Evolutionary conservation across 2,113 vertebrate species (phyloP).

Genomic region (Anguilla japonica): DNA sequence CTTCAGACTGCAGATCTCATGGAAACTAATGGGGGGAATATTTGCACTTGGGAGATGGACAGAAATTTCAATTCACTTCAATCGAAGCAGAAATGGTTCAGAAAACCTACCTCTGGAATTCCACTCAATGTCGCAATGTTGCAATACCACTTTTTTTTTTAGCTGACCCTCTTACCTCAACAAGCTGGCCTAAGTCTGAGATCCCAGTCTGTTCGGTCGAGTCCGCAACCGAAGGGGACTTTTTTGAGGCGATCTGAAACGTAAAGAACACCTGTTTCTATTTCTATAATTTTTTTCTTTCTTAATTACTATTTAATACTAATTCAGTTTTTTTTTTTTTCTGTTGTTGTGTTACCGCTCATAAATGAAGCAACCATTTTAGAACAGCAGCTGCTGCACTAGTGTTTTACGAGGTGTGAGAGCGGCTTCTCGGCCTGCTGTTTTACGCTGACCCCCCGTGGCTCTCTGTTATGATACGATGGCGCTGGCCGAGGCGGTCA

Average conservation of each 20-base stretch:
- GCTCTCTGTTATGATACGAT: constrained; percentile 36
- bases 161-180: constrained; percentile 68
- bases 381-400: not conserved
- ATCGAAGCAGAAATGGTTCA: too few species aligned
- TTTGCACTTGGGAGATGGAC: too few species aligned
- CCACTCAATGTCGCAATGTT: not conserved
- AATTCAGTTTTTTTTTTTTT: too few species aligned
- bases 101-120: not conserved
- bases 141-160: not conserved
- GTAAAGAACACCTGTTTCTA: not conserved
- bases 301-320: not conserved
- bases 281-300: constrained; percentile 2
- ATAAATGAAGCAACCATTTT: constrained; percentile 30
- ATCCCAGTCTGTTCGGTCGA: constrained; percentile 73
- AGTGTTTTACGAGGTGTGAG: not conserved
- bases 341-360: not conserved
- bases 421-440: not conserved
- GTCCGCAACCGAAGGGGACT: constrained; percentile 67
- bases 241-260: constrained; percentile 71
- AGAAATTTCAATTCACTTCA: too few species aligned
- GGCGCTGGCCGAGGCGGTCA: constrained; percentile 37
- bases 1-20: too few species aligned
- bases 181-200: constrained; percentile 78
- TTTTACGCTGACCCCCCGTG: constrained; percentile 32
- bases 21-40: too few species aligned